Evolutionary conservation across 2,113 vertebrate genomes (phyloP), one percentile per base, ranked within the genome.

Genomic region (Tylochromis polylepis): DNA sequence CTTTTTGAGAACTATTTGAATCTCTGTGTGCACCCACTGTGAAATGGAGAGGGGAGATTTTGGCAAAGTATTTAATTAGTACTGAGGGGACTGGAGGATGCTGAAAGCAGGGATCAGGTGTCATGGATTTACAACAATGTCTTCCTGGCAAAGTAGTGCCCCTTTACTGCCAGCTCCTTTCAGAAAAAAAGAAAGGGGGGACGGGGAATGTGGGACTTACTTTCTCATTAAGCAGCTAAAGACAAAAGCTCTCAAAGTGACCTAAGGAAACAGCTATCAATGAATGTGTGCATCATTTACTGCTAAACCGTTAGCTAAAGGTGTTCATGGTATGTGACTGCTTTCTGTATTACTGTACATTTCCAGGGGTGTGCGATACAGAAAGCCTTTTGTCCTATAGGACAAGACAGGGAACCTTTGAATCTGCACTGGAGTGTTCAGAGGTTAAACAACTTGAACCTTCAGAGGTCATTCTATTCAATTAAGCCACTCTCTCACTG

Each of bases 381-480:
- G 46, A 53, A 53, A 77, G 27, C 16, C 24, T 12, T 77, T 77
- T 53, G 18, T 77, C 46, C 14, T 49, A 57, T 59, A 24, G 38
- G 9, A n/a, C 6, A 65, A 80, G n/a, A 60, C 36, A 15, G 51
- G 38, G 49, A 88, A 79, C 38, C 55, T 51, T 84, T 60, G 79
- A 83, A 70, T 88, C 58, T 83, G 43, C 85, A 70, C 85, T 89
- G 24, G 46, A 91, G 87, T 75, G 79, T 46, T 57, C 67, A 85
- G 82, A 81, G 92, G 94, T 95, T 95, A 95, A 96, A 95, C 91
- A 93, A 86, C 92, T 95, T 95, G 92, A 96, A 93, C 91, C 80
- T 51, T 8, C 27, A 5, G 87, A 46, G 91, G 89, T 93, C 87
- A 88, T 82, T 55, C 85, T 67, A 83, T 91, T 93, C 84, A 94